Conservation (phyloP, 2,113 vertebrate genomes). For the Columba livia region DNA sequence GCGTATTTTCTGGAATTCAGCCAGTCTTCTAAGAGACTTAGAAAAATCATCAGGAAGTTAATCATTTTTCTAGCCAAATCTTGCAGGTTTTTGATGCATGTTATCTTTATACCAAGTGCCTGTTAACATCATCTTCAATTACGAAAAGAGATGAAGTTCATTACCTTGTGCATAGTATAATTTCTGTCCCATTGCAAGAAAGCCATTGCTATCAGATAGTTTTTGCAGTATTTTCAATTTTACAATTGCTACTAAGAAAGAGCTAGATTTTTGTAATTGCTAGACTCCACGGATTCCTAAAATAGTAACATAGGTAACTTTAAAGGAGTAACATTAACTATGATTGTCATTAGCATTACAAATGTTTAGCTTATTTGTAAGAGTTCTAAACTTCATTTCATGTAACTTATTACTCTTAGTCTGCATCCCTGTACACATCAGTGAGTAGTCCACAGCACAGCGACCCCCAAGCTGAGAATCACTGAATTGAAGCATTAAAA, state of each 20-base stretch:
- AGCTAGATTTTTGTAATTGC: not conserved
- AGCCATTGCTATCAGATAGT: not conserved
- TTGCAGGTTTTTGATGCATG: not conserved
- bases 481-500: not conserved
- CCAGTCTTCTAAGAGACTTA: not conserved
- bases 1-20: not conserved
- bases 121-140: not conserved
- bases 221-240: not conserved
- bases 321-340: not conserved
- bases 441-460: not conserved
- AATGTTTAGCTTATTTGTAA: not conserved
- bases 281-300: not conserved
- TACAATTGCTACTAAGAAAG: not conserved
- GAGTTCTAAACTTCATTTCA: not conserved
- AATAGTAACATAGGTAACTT: not conserved
- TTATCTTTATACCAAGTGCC: not conserved
- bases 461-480: not conserved
- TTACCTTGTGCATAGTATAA: accelerated
- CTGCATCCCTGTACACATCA: not conserved
- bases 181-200: not conserved
- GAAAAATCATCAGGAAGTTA: not conserved
- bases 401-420: not conserved
- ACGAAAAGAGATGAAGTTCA: accelerated
- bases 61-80: not conserved
- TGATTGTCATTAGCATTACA: not conserved